These are phyloP conservation scores for Centropus unirufus DNA, from an alignment of 2,113 vertebrate genomes.

Conservation along the genomic window DNA sequence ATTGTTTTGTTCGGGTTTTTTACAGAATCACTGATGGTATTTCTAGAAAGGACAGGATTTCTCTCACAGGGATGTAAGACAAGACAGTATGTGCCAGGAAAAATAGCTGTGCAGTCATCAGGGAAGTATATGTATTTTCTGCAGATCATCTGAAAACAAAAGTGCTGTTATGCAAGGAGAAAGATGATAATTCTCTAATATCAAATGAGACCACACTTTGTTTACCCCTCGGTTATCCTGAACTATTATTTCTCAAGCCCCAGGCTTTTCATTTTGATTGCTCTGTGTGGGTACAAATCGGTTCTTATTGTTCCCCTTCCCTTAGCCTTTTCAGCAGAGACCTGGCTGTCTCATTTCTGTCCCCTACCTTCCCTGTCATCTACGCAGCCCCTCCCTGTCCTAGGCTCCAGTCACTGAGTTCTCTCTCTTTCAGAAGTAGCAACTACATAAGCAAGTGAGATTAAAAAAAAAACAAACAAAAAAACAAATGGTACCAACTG, in stretches of 20 bases:
- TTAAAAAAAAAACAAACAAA: not conserved
- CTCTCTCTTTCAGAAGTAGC: not conserved
- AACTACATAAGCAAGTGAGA: not conserved
- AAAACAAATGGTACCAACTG: not conserved
- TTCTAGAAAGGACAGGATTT: not conserved
- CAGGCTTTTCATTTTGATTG: not conserved
- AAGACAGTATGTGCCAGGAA: not conserved
- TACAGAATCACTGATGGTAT: not conserved
- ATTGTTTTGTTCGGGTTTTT: no score
- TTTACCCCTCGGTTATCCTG: not conserved
- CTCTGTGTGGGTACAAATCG: not conserved
- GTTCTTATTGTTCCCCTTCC: not conserved
- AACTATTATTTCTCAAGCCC: not conserved
- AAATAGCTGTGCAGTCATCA: not conserved
- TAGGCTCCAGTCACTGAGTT: not conserved
- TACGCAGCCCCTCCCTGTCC: not conserved
- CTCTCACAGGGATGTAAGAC: not conserved
- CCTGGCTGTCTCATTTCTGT: not conserved
- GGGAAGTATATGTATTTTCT: not conserved
- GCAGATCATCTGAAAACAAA: not conserved
- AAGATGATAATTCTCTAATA: not conserved
- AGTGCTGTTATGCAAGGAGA: not conserved
- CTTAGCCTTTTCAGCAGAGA: not conserved
- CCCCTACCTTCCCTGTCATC: not conserved
- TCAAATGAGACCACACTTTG: not conserved